Evolutionary conservation across 2,888 invertebrate genomes (phyloP), one percentile per base, ranked within the genome.

Genomic region (Acanthococcus lagerstroemiae): DNA sequence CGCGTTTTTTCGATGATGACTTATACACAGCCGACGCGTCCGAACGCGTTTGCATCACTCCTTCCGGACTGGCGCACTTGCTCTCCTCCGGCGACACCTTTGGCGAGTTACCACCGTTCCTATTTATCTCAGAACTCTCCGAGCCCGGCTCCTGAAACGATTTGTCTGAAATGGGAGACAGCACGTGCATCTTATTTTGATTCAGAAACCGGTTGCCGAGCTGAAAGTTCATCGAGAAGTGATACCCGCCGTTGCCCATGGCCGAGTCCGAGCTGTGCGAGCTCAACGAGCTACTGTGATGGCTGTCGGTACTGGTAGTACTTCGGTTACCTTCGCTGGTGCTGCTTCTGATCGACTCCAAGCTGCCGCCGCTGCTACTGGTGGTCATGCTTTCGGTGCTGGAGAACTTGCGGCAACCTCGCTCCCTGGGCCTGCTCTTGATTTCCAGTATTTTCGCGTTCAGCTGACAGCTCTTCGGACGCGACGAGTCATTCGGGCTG

Each of bases 381-480:
- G 88, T 90, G 6, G 88, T 89, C 83, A 90, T 88, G 75, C 89
- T 89, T 77, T 90, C 90, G 27, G 89, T 89, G 73, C 90, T 90
- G 6, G 86, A 87, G 76, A 84, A 87, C 71, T 82, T 82, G 65
- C 77, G 76, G 71, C 82, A 82, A 65, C 77, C 76, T 79, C 69
- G 77, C 24, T 65, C 54, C 17, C 54, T 66, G 57, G 84, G 86
- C 76, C 88, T 83, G 70, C 85, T 84, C 74, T 86, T 86, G 72
- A 84, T 84, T 74, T 84, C 84, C 55, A 79, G 73, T 68, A 82
- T 69, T 60, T 70, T 69, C n/a, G 65, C 50, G 15, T 67, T 2
- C 15, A 55, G 24, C 12, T 45, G 24, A 77, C 78, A 22, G 69
- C 76, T 76, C 63, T 77, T 77, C 1, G 79, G 77, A 70, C 78